Conservation (phyloP, 2,888 invertebrate species). For the Lochmaea crataegi region DNA sequence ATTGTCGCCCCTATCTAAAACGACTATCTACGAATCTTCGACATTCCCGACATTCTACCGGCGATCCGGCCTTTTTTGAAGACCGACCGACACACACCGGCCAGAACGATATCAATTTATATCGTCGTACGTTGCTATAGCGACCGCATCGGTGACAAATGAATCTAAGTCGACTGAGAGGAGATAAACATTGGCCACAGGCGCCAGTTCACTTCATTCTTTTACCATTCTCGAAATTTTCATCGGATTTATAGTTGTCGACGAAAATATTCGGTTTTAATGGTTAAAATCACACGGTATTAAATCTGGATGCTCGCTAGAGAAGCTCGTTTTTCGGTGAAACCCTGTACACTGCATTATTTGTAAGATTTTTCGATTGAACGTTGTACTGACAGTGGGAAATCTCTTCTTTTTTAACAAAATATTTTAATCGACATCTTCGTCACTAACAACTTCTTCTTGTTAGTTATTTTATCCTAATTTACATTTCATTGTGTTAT, state of each 20-base stretch:
- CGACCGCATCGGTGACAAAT: constrained; percentile 36
- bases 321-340: too few species aligned
- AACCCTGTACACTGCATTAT: too few species aligned
- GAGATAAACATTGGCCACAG: constrained; percentile 36
- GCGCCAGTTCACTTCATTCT: constrained; percentile 13
- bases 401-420: too few species aligned
- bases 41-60: constrained; percentile 46
- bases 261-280: background rate
- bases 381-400: too few species aligned
- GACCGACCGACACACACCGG: constrained; percentile 14
- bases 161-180: constrained; percentile 32
- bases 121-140: constrained; percentile 25
- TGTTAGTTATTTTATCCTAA: too few species aligned
- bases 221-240: constrained; percentile 9
- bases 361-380: too few species aligned
- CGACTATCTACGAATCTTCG: constrained; percentile 53
- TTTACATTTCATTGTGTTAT: too few species aligned
- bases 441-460: too few species aligned
- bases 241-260: background rate
- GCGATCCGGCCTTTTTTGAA: constrained; percentile 37
- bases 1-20: constrained; percentile 58
- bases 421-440: too few species aligned
- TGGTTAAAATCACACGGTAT: background rate
- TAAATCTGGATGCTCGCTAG: too few species aligned
- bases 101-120: constrained; percentile 39